Evolutionary conservation across 2,888 invertebrate genomes (phyloP), one percentile per base, ranked within the genome.

Genomic region (Allygus modestus): DNA sequence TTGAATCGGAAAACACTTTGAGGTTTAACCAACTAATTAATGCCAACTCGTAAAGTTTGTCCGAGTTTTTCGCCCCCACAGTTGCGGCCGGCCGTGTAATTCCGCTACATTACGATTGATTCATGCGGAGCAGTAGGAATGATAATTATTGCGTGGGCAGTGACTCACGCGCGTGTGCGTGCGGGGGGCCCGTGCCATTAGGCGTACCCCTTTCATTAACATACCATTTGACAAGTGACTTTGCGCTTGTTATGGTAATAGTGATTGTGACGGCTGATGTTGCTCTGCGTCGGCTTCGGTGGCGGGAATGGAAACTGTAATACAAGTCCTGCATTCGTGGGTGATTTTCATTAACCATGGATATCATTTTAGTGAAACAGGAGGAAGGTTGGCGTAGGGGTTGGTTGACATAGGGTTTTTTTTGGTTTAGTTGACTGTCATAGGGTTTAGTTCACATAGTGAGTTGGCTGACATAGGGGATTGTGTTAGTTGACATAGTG

Each of bases 151-250:
- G 71, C 71, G 71, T 71, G 71, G 71, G 71, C 28, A 15, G 20
- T 23, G n/a, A n/a, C n/a, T 11, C 17, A 17, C 11, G 37, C 20
- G 71, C n/a, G 71, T 28, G 71, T 71, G 71, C 20, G 71, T 37
- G 71, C 1, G 69, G 31, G 31, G 17, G 69, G 33, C 71, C n/a
- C 71, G 71, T 71, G 71, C 41, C 31, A 33, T 69, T 33, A 69
- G 69, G 71, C 71, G 41, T 33, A 41, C 71, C 41, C 41, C 71
- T 23, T 41, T 71, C 71, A 71, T 71, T 71, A 71, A 37, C 71
- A 71, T 71, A 71, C 71, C 71, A 71, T 41, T 71, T 41, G 71
- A 71, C 41, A 41, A 71, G 65, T 65, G 65, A 65, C 65, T 65
- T 65, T 65, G 65, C 31, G 65, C 65, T 31, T 65, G 65, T 65